Conservation (phyloP, 2,888 invertebrate species). For the Lordiphosa fenestrarum region DNA sequence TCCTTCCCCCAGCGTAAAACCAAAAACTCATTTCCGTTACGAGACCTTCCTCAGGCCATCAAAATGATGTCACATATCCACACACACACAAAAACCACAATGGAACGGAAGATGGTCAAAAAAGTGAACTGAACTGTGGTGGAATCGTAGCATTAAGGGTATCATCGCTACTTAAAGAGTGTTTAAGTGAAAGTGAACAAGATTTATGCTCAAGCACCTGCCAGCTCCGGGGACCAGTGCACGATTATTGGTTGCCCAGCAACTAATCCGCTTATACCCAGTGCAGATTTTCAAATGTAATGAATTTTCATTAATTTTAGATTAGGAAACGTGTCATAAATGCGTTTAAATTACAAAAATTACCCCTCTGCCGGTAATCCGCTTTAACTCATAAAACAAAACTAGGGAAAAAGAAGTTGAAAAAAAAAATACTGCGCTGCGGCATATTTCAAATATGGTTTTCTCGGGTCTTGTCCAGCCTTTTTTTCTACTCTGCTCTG, state of each 20-base stretch:
- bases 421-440: conserved; percentile 33
- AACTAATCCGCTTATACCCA: conserved; percentile 49
- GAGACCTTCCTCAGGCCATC: conserved; percentile 40
- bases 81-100: conserved; percentile 9
- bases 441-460: conserved; percentile 44
- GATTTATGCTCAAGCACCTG: neutral
- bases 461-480: neutral
- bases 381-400: conserved; percentile 56
- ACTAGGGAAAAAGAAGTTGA: conserved; percentile 13
- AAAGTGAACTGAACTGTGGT: conserved; percentile 2
- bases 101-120: conserved; percentile 29
- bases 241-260: too few relatives aligned
- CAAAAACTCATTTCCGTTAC: conserved; percentile 59
- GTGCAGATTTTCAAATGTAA: too few relatives aligned
- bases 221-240: conserved; percentile 15
- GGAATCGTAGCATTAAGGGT: too few relatives aligned
- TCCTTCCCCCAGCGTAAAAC: conserved; percentile 21
- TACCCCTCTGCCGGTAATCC: conserved; percentile 54
- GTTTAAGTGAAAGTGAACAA: conserved; percentile 23
- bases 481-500: neutral
- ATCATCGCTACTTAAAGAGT: too few relatives aligned
- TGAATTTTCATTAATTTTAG: conserved; percentile 9
- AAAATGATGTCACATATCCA: conserved; percentile 45
- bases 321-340: conserved; percentile 22
- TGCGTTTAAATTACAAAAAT: conserved; percentile 37